Base-by-base conservation (phyloP, 2,888 invertebrate genomes). In the Embidobia sp. region DNA sequence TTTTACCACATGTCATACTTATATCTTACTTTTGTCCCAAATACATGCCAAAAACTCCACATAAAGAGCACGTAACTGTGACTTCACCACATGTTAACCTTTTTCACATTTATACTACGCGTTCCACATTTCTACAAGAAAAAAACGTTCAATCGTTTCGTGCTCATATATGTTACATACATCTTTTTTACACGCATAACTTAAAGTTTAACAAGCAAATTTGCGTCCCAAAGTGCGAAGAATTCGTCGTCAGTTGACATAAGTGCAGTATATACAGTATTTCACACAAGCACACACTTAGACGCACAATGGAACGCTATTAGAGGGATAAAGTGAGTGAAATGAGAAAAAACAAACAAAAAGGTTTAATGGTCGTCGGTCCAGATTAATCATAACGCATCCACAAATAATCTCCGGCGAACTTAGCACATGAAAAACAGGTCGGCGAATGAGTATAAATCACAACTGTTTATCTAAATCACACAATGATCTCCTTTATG, bases 381-480 rank as follows among this genome's bases (percentile, higher is more conserved):
- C 13, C 22, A 40, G 33, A 73, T 64, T 49, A 73, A 73, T 66
- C 72, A 40, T 55, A 63, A 46, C 55, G 44, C 72, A 19, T 55
- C 37, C 40, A 53, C 44, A 61, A 69, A 35, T 59, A 59, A 59
- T 55, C 72, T 70, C 55, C 22, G 55, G 40, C 22, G 31, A 48
- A 48, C 48, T 55, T 63, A 48, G 48, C 61, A 27, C 37, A 19
- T 31, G 31, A 55, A 72, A 72, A 72, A 72, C 46, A 37, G 63
- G 33, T 44, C 48, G 40, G 46, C 55, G 37, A 63, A 59, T 42
- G 59, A 31, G 15, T 29, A 42, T 57, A 64, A 73, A 64, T 73
- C 63, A 64, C 11, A 19, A 64, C 55, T 57, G 64, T 73, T 73
- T 73, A 73, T 73, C 70, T 73, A 72, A 72, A 61, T 63, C 72